Conservation (phyloP, 2,113 vertebrate species). For the Mustela nigripes region DNA sequence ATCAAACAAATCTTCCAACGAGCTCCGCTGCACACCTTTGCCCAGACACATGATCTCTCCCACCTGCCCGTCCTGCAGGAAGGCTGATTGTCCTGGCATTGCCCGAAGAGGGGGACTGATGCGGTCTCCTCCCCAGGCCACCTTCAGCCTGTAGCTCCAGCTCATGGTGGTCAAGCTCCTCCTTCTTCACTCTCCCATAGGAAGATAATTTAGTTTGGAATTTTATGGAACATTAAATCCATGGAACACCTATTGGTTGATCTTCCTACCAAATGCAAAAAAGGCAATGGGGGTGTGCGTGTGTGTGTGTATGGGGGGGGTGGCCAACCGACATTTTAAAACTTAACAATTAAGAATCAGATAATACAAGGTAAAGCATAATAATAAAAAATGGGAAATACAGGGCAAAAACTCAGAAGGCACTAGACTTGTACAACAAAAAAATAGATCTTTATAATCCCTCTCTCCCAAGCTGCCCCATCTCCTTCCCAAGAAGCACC, state of each 20-base stretch:
- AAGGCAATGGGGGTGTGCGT: background rate
- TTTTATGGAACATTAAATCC: background rate
- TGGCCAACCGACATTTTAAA: background rate
- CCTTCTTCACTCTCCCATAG: background rate
- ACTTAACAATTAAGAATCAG: background rate
- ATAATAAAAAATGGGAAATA: background rate
- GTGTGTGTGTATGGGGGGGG: background rate
- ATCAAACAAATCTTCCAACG: background rate
- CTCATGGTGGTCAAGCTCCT: background rate
- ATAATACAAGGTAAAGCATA: background rate
- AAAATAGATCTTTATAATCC: background rate
- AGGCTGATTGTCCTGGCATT: too few species aligned
- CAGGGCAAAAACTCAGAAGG: background rate
- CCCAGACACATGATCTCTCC: background rate
- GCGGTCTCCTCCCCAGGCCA: accelerated
- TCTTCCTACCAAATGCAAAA: background rate
- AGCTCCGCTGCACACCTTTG: background rate
- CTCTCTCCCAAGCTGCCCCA: background rate
- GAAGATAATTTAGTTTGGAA: background rate
- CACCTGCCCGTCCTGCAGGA: background rate
- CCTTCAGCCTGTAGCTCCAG: background rate
- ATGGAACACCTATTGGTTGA: background rate
- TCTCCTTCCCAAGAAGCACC: background rate
- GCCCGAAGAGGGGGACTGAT: background rate
- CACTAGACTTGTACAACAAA: background rate